Evolutionary conservation across 1,140 invertebrate genomes (phyloP).

Genomic region (Bombus ignitus): DNA sequence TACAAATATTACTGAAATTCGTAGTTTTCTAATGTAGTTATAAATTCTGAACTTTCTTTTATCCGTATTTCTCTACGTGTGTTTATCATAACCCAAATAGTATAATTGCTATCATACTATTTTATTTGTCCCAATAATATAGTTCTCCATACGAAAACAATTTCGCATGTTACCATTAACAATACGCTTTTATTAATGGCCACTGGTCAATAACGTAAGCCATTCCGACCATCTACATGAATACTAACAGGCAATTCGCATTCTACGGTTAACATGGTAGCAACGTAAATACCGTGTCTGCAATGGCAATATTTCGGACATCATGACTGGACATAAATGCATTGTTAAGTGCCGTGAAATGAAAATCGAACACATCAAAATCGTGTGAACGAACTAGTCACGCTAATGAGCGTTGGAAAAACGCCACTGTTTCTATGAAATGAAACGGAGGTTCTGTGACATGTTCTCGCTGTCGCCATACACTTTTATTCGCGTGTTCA

Average conservation of each 20-base stretch:
- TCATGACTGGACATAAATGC: conserved; percentile 52
- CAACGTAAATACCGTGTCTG: conserved; percentile 29
- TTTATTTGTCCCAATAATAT: neutral
- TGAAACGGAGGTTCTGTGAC: neutral
- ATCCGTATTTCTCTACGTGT: neutral
- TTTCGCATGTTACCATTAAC: conserved; percentile 29
- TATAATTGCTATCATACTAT: neutral
- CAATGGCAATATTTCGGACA: conserved; percentile 49
- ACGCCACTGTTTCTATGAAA: neutral
- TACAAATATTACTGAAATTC: no score
- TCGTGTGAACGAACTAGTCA: conserved; percentile 21
- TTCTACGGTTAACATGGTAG: neutral
- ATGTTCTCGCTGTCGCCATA: no score
- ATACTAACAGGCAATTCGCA: conserved; percentile 28
- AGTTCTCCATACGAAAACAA: neutral
- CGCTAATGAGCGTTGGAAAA: conserved; percentile 51
- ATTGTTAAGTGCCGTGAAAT: conserved; percentile 46
- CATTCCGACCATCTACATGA: neutral
- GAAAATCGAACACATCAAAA: conserved; percentile 54
- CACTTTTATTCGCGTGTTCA: neutral
- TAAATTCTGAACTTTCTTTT: no score
- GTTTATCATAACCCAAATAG: neutral
- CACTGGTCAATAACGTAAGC: conserved; percentile 4
- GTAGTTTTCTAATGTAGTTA: no score
- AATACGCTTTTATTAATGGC: neutral